Conservation (phyloP, 2,888 invertebrate species). For the Tipula confusa region DNA sequence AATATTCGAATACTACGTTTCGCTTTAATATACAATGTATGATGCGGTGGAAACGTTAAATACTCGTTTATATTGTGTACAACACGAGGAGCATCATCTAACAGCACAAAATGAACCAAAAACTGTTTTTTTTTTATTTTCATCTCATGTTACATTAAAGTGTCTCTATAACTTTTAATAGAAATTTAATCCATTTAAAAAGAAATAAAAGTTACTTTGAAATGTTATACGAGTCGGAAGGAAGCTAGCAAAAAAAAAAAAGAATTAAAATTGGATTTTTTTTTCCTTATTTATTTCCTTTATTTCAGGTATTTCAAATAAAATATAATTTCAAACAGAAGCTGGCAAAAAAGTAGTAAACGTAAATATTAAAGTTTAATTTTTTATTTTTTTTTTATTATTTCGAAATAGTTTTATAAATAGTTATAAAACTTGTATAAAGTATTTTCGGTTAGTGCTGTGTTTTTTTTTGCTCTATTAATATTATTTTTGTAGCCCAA, state of each 20-base stretch:
- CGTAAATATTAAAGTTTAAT: not conserved
- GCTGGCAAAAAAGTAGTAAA: not conserved
- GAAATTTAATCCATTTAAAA: conserved; percentile 25
- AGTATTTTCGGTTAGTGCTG: not conserved
- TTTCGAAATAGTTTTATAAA: not conserved
- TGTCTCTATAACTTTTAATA: not conserved
- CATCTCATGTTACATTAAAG: not conserved
- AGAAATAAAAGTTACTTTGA: not conserved
- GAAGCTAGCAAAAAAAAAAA: not conserved
- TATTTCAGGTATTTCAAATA: not conserved
- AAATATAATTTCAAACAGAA: not conserved
- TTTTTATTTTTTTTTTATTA: no score
- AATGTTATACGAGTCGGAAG: not conserved
- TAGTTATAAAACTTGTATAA: not conserved
- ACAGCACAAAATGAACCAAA: not conserved
- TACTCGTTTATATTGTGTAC: no score
- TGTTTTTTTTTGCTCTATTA: not conserved
- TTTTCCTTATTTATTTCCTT: not conserved
- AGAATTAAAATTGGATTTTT: not conserved
- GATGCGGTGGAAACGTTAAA: not conserved
- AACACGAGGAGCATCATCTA: not conserved
- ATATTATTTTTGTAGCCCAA: not conserved
- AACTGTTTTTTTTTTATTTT: not conserved
- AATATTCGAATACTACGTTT: not conserved
- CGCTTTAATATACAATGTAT: not conserved